Conservation (phyloP, 2,797 vertebrate genomes). For the Alectoris magna region DNA sequence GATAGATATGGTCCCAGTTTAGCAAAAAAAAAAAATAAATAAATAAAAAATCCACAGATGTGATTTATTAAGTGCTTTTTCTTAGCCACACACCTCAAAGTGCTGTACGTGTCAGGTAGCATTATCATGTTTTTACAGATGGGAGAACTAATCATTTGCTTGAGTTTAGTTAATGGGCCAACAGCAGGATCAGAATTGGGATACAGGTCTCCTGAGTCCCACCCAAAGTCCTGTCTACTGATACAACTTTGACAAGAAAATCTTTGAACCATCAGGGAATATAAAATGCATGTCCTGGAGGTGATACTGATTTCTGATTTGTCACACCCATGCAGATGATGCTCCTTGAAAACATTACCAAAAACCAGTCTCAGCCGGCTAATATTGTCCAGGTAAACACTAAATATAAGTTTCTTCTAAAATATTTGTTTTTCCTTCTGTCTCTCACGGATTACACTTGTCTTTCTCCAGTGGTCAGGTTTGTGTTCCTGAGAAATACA, state of each 20-base stretch:
- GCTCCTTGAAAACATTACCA: rapidly evolving
- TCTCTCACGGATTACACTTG: not conserved
- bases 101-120: not conserved
- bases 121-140: not conserved
- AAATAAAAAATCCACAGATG: not conserved
- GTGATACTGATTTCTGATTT: not conserved
- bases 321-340: not conserved
- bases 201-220: not conserved
- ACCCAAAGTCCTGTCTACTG: not conserved
- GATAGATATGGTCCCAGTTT: not conserved
- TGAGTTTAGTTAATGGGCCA: not conserved
- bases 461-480: not conserved
- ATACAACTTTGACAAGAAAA: not conserved
- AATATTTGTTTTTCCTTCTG: not conserved
- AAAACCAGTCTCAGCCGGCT: not conserved
- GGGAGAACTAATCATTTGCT: not conserved
- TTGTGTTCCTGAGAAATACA: not conserved
- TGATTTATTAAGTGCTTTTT: not conserved
- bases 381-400: not conserved
- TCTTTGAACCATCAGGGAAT: not conserved
- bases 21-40: not conserved
- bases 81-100: not conserved
- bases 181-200: not conserved
- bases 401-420: not conserved
- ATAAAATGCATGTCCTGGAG: not conserved